Evolutionary conservation across 2,797 vertebrate species (phyloP).

Genomic region (Dicrostonyx torquatus): DNA sequence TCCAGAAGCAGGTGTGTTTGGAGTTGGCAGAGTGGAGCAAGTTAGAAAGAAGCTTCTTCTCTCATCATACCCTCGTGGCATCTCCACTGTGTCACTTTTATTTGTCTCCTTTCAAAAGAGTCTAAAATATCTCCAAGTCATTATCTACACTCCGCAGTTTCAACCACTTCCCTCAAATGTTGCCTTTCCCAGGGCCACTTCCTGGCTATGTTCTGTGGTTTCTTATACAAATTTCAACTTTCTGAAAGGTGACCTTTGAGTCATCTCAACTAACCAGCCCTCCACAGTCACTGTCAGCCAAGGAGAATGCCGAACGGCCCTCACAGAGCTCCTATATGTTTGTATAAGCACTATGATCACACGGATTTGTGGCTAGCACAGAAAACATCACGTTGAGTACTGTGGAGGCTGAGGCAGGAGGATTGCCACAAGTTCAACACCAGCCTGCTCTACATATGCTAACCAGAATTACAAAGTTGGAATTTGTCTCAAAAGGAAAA

Average conservation of each 20-base stretch:
- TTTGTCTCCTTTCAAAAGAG: background rate
- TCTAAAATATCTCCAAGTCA: background rate
- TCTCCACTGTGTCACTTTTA: background rate
- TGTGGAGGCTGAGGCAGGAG: background rate
- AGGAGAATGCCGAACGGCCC: background rate
- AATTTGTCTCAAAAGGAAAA: background rate
- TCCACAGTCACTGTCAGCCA: background rate
- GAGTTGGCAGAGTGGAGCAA: background rate
- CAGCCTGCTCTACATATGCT: background rate
- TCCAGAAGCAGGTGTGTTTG: background rate
- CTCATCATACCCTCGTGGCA: background rate
- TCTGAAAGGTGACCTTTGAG: background rate
- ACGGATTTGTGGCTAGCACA: background rate
- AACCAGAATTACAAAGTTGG: background rate
- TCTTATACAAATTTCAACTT: background rate
- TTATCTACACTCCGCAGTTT: slow-evolving; percentile 5
- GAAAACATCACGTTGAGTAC: background rate
- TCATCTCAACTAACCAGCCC: background rate
- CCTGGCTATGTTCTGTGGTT: background rate
- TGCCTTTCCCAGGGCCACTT: background rate
- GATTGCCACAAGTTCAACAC: background rate
- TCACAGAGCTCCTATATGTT: background rate
- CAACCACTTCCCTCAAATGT: background rate
- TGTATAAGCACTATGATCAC: background rate
- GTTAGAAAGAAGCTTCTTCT: background rate